Conservation (phyloP, 2,113 vertebrate species). For the Panthera leo region DNA sequence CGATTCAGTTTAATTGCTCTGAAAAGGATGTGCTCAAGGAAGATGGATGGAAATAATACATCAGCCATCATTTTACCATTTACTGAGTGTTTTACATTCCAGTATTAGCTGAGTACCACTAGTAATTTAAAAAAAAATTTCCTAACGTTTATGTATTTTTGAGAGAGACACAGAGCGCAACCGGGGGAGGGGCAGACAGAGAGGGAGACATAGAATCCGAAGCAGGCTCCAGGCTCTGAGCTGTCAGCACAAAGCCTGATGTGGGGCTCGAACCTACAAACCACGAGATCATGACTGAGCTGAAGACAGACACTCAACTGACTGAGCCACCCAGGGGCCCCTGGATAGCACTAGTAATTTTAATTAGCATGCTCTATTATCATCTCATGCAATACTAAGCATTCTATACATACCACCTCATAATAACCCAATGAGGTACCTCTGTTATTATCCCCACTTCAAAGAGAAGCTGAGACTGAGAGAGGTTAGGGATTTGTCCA, state of each 20-base stretch:
- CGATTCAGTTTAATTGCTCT: neutral
- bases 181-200: too few relatives aligned
- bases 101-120: neutral
- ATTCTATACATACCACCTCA: neutral
- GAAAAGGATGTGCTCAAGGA: neutral
- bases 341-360: neutral
- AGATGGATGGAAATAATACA: neutral
- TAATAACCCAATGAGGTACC: neutral
- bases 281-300: too few relatives aligned
- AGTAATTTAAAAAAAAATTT: neutral
- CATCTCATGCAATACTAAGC: neutral
- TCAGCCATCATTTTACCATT: neutral
- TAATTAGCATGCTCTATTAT: neutral
- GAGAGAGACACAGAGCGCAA: too few relatives aligned
- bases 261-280: too few relatives aligned
- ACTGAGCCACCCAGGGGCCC: too few relatives aligned
- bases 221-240: too few relatives aligned
- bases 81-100: neutral
- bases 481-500: neutral
- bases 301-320: too few relatives aligned
- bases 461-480: neutral
- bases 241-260: too few relatives aligned
- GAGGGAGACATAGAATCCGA: too few relatives aligned
- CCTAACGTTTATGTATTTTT: too few relatives aligned
- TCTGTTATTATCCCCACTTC: neutral